Evolutionary conservation across 1,140 invertebrate genomes (phyloP).

Genomic region (Zaprionus tsacasi): DNA sequence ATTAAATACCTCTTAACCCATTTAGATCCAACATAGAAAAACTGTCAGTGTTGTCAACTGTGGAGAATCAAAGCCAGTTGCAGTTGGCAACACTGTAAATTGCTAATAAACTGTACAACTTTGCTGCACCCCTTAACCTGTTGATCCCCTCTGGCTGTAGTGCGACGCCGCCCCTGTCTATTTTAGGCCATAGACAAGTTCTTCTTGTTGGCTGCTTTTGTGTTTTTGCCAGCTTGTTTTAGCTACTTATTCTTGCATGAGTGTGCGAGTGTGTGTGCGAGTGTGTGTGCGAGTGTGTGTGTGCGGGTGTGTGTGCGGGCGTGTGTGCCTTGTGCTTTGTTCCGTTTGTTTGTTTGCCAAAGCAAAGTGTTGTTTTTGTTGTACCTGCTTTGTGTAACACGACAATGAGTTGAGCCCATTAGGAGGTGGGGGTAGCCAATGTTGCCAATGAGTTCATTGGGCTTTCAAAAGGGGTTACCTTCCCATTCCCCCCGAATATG

Average conservation of each 20-base stretch:
- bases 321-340: constrained; percentile 28
- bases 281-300: constrained; percentile 11
- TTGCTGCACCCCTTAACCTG: constrained; percentile 6
- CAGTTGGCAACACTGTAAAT: no score
- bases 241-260: constrained; percentile 33
- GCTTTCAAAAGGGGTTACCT: constrained; percentile 15
- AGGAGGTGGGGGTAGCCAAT: constrained; percentile 36
- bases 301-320: constrained; percentile 13
- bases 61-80: no score
- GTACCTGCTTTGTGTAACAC: constrained; percentile 69
- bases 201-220: constrained; percentile 69
- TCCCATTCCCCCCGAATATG: not conserved
- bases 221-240: constrained; percentile 40
- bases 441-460: constrained; percentile 71
- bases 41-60: no score
- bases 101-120: no score
- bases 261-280: constrained; percentile 11
- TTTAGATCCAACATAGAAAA: no score
- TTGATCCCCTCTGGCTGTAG: not conserved
- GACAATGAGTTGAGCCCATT: constrained; percentile 68
- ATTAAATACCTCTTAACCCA: no score
- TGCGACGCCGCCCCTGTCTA: constrained; percentile 42
- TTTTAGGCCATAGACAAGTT: constrained; percentile 73
- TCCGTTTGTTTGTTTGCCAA: constrained; percentile 62
- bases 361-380: constrained; percentile 78